Conservation (phyloP, 1,140 invertebrate genomes). For the Diuraphis noxia region DNA sequence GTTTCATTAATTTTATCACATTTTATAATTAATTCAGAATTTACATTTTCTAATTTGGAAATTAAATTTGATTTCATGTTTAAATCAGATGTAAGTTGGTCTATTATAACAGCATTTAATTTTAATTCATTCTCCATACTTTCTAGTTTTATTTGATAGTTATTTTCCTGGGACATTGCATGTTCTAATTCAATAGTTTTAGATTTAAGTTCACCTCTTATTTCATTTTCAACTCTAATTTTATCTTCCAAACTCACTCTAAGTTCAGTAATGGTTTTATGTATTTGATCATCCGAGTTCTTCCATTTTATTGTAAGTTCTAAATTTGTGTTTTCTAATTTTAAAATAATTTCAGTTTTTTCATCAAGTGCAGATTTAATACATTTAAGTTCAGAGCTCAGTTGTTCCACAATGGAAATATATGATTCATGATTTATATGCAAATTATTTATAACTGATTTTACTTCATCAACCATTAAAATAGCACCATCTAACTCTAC, state of each 20-base stretch:
- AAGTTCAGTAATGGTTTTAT: neutral
- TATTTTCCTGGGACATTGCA: neutral
- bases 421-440: neutral
- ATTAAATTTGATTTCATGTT: neutral
- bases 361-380: neutral
- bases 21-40: neutral
- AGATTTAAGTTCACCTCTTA: constrained; percentile 7
- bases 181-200: neutral
- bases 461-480: neutral
- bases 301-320: neutral
- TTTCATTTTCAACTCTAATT: constrained; percentile 37
- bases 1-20: neutral
- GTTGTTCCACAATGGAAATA: neutral
- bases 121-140: constrained; percentile 34
- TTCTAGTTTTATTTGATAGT: neutral
- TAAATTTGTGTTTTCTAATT: constrained; percentile 32
- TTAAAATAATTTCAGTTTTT: neutral
- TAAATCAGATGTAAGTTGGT: neutral
- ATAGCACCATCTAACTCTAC: neutral
- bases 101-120: neutral
- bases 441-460: neutral
- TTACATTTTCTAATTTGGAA: neutral
- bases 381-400: neutral
- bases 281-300: neutral
- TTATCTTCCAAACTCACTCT: neutral